Evolutionary conservation across 1,140 invertebrate species (phyloP).

Genomic region (Orchesella cincta): DNA sequence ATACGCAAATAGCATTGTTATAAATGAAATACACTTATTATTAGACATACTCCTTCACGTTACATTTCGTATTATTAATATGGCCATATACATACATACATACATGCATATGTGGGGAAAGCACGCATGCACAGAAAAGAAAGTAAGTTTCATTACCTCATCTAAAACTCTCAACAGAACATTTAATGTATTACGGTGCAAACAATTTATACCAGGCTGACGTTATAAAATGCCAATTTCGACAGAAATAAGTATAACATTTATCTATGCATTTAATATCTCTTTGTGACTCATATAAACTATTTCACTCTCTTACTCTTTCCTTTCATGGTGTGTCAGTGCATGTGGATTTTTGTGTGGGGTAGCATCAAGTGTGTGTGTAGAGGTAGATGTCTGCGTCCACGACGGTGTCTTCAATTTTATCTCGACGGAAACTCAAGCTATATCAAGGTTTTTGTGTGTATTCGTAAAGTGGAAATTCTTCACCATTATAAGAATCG

Average conservation of each 20-base stretch:
- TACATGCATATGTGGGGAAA: not conserved
- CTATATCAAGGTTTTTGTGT: not conserved
- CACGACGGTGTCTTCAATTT: slow-evolving; percentile 17
- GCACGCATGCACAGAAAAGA: not conserved
- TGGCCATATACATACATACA: not conserved
- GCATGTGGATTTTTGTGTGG: not conserved
- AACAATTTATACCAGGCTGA: not conserved
- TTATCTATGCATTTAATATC: not conserved
- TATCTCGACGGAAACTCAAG: slow-evolving; percentile 5
- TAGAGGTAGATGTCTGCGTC: too few relatives aligned
- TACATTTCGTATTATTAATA: too few relatives aligned
- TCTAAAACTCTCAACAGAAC: slow-evolving; percentile 3
- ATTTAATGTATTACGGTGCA: not conserved
- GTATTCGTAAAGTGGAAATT: not conserved
- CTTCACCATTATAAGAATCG: slow-evolving; percentile 12
- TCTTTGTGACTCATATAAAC: not conserved
- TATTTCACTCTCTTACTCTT: not conserved
- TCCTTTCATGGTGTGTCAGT: not conserved
- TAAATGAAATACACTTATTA: not conserved
- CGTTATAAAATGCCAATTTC: not conserved
- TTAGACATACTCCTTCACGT: not conserved
- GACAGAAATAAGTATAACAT: not conserved
- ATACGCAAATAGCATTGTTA: not conserved
- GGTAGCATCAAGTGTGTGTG: not conserved
- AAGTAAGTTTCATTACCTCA: not conserved